Base-by-base conservation (phyloP, 2,113 vertebrate species). In the Trematomus loennbergii region DNA sequence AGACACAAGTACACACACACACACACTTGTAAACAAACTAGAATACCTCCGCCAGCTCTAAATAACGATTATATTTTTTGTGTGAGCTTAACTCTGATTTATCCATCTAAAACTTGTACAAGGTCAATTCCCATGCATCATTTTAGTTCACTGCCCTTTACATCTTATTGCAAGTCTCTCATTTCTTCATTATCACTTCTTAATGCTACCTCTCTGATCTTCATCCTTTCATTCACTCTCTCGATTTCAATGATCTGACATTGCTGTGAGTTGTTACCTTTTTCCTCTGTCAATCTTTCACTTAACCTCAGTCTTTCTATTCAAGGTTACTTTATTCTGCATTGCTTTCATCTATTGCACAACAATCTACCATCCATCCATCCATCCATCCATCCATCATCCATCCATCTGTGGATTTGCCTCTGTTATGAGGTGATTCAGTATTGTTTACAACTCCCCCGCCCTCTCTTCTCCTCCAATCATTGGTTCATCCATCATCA, bases 401-500 rank as follows among this genome's bases (percentile, higher is more conserved):
- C 20, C 79, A 33, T 65, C 71, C 63, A 66, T 50, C 68, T 12
- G 64, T 69, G 65, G 54, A 70, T 82, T 78, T 74, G 53, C 68
- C 80, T 69, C 46, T 76, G 64, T 81, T 86, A 48, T 81, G 80
- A 78, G 80, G 75, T 85, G 82, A 82, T 88, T 83, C 67, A 78
- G 82, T 59, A 72, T 82, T 90, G 80, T 88, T 89, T 87, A 88
- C 85, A 87, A 46, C 80, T 78, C 71, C 40, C 66, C 85, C 63
- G 82, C 82, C 61, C 62, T 67, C 69, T 72, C 61, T 65, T 86
- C 66, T 72, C 82, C 58, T 81, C 73, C 85, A 67, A 70, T 86
- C 88, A 77, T 74, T 88, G 76, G 78, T 87, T 80, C 77, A 81
- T 91, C 84, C 62, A 43, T 92, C 88, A 82, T 85, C 82, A 65